Evolutionary conservation across 2,888 invertebrate species (phyloP), one percentile per base, ranked within the genome.

Genomic region (Choreutis nemorana): DNA sequence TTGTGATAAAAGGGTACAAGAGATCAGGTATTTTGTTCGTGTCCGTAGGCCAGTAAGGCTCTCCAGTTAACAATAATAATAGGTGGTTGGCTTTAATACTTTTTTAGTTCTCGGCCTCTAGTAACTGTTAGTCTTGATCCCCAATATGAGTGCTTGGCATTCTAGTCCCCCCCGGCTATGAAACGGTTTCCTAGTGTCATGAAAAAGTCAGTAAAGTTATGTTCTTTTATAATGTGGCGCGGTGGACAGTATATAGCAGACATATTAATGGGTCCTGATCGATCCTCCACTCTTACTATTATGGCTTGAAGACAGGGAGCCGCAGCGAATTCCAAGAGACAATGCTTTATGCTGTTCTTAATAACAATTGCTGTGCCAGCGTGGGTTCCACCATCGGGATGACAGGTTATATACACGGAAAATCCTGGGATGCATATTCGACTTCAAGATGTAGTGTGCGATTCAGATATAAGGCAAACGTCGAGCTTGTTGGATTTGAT

Each of bases 51-150:
- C n/a, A n/a, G n/a, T n/a, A n/a, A n/a, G 45, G 43, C 28, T 46
- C 36, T 5, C 28, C 9, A 4, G 37, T 33, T 8, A 43, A 31
- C 2, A 45, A 18, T 3, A 30, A 7, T 2, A 14, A 9, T 0
- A 41, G 24, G 3, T 34, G 16, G 3, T 38, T 35, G 6, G 26
- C 23, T 3, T 42, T 34, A 5, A 22, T 31, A 23, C 13, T 23
- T 15, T 12, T 41, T 41, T 2, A 44, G 30, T 23, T 41, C 30
- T 26, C 42, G 34, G 23, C 42, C 41, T 20, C 43, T 33, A 6
- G 41, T 37, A 4, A 23, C 35, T 2, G 14, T 37, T 6, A 42
- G 22, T 26, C 42, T 32, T 0, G 35, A 37, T 1, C 34, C 39
- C 41, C 39, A 45, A 22, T 23, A 20, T 0, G 23, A 24, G 13